These are phyloP conservation scores for Leucophenga montana DNA, from an alignment of 2,888 invertebrate species.

Conservation along the genomic window DNA sequence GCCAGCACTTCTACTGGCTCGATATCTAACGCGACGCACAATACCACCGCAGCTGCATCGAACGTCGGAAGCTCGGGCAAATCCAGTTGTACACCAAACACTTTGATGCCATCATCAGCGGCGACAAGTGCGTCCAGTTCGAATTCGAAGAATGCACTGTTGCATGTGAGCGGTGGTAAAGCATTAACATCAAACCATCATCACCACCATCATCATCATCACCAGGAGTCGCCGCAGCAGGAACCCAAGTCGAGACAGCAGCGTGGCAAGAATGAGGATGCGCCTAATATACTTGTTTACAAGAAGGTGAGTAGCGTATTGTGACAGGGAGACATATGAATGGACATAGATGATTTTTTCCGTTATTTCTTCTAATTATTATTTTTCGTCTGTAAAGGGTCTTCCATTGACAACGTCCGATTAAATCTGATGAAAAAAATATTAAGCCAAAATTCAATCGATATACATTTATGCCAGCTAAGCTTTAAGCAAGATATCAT, in stretches of 20 bases:
- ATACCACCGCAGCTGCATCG: not conserved
- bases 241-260: slow-evolving; percentile 43
- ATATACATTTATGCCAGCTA: too few relatives aligned
- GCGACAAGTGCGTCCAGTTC: not conserved
- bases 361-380: too few relatives aligned
- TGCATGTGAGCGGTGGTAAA: not conserved
- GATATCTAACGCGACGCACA: not conserved
- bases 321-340: not conserved
- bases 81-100: not conserved
- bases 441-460: too few relatives aligned
- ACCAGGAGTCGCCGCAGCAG: slow-evolving; percentile 32
- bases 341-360: too few relatives aligned
- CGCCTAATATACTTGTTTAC: slow-evolving; percentile 91
- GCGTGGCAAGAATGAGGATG: slow-evolving; percentile 78
- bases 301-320: slow-evolving; percentile 79
- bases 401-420: too few relatives aligned
- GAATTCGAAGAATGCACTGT: not conserved
- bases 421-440: too few relatives aligned
- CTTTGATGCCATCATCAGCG: not conserved
- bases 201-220: slow-evolving; percentile 13
- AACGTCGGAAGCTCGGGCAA: not conserved
- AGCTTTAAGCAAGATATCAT: too few relatives aligned
- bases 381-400: too few relatives aligned
- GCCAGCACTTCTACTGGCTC: not conserved
- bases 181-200: not conserved